Percentiles rank a stretch among this genome's conserved stretches.
Evolutionary conservation across 2,113 vertebrate species (phyloP).

Genomic region (Coptodon rendalli): DNA sequence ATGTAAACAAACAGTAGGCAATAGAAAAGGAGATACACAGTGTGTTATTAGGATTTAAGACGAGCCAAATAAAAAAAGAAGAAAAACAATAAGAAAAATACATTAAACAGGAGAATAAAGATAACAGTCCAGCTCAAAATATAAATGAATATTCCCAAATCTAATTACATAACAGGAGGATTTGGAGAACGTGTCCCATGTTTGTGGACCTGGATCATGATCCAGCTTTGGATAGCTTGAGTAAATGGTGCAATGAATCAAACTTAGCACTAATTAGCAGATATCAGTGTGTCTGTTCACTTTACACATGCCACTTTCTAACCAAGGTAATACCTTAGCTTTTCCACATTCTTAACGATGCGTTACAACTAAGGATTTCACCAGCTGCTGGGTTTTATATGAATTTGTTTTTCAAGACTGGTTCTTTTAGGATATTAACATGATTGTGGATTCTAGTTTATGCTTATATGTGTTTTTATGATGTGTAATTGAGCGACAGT

Average conservation of each 20-base stretch:
- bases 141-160: neutral
- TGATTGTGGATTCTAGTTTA: neutral
- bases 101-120: neutral
- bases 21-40: neutral
- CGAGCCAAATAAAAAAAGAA: neutral
- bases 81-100: neutral
- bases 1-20: neutral
- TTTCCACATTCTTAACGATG: neutral
- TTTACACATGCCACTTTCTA: neutral
- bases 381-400: neutral
- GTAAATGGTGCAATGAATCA: neutral
- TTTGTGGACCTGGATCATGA: neutral
- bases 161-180: neutral
- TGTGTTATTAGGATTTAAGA: neutral
- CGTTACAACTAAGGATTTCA: neutral
- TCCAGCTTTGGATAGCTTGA: neutral
- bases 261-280: neutral
- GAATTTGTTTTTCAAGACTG: neutral
- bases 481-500: neutral
- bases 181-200: neutral
- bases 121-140: neutral
- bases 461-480: neutral
- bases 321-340: neutral
- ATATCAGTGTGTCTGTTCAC: neutral
- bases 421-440: neutral